Conservation (phyloP, 2,113 vertebrate genomes). For the Polyodon spathula region DNA sequence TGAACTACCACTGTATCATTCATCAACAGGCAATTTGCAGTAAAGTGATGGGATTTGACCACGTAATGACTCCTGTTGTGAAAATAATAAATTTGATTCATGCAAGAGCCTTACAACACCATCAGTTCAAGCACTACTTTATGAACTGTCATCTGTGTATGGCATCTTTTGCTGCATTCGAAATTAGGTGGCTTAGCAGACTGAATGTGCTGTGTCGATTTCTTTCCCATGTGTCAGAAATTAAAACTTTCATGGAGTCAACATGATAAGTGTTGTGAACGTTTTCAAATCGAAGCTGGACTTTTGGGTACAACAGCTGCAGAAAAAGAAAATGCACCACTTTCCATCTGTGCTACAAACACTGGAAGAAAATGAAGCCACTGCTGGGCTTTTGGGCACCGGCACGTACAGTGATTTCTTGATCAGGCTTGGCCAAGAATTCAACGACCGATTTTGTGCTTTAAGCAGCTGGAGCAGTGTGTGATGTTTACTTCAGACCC, state of each 20-base stretch:
- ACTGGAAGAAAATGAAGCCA: neutral
- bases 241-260: slow-evolving; percentile 7
- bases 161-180: neutral
- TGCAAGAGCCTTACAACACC: no score
- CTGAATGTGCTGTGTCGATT: slow-evolving; percentile 11
- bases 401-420: neutral
- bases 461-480: no score
- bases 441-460: neutral
- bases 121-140: slow-evolving; percentile 8
- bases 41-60: no score
- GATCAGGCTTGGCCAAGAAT: neutral
- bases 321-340: neutral
- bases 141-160: slow-evolving; percentile 5
- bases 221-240: slow-evolving; percentile 11
- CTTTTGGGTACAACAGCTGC: neutral
- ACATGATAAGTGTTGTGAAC: neutral
- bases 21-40: no score
- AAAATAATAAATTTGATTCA: no score
- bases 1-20: no score
- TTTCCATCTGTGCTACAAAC: neutral
- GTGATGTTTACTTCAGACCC: no score
- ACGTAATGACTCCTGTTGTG: slow-evolving; percentile 10
- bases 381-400: neutral
- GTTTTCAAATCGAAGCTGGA: neutral
- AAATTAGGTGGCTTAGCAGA: slow-evolving; percentile 13